These are phyloP conservation scores for Homalodisca vitripennis DNA, from an alignment of 1,140 invertebrate species.

Conservation along the genomic window DNA sequence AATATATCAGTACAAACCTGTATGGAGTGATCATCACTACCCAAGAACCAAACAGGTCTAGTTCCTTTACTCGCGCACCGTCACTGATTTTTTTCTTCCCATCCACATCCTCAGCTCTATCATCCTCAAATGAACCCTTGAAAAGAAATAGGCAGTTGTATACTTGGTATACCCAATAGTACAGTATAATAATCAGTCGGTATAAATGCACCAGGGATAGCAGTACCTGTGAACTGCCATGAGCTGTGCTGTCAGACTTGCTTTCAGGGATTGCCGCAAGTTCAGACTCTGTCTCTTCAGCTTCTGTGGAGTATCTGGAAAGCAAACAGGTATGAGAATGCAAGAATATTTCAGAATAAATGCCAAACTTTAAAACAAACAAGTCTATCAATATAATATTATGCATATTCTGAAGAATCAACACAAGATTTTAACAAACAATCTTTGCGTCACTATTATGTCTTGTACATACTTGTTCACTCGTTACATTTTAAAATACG, in stretches of 20 bases:
- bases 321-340: too few relatives aligned
- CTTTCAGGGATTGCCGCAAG: constrained; percentile 85
- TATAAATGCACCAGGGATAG: not conserved
- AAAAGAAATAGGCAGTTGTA: not conserved
- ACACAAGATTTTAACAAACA: too few relatives aligned
- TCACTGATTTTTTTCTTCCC: constrained; percentile 34
- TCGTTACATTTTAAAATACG: too few relatives aligned
- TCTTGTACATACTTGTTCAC: too few relatives aligned
- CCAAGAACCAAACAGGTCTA: constrained; percentile 58
- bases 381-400: too few relatives aligned
- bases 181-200: not conserved
- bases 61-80: constrained; percentile 17
- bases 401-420: too few relatives aligned
- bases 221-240: constrained; percentile 57
- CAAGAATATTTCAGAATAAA: too few relatives aligned
- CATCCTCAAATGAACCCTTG: constrained; percentile 62
- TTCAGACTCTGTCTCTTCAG: constrained; percentile 82
- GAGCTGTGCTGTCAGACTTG: constrained; percentile 77
- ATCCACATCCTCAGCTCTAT: constrained; percentile 44
- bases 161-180: not conserved
- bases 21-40: constrained; percentile 53
- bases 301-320: constrained; percentile 68
- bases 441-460: too few relatives aligned
- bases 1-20: constrained; percentile 29
- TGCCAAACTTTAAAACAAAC: too few relatives aligned